These are phyloP conservation scores for Chymomyza costata DNA, from an alignment of 1,140 invertebrate genomes.

Conservation along the genomic window DNA sequence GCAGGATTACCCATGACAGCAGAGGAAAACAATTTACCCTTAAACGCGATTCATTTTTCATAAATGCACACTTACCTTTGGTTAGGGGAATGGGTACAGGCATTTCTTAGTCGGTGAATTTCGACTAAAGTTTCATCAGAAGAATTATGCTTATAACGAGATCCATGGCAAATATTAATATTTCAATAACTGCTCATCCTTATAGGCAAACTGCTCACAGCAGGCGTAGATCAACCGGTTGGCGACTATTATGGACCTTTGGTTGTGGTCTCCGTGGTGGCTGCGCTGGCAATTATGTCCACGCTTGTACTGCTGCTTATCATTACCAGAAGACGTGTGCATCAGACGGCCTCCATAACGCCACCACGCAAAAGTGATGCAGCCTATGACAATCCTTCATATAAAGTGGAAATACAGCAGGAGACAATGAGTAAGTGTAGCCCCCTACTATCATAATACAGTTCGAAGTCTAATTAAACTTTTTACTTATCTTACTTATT, in stretches of 20 bases:
- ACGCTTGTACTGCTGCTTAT: constrained; percentile 87
- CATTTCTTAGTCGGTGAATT: no score
- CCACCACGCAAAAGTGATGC: constrained; percentile 77
- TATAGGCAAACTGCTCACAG: constrained; percentile 80
- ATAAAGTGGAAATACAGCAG: constrained; percentile 94
- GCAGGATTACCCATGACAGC: no score
- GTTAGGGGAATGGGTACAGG: no score
- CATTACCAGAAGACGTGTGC: constrained; percentile 84
- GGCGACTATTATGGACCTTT: constrained; percentile 90
- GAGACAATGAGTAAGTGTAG: constrained; percentile 87
- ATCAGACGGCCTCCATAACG: constrained; percentile 82
- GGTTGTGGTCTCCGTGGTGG: constrained; percentile 90
- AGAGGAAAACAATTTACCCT: no score
- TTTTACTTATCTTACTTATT: no score
- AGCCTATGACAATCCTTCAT: constrained; percentile 94
- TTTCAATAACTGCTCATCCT: no score
- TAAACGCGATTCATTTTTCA: no score
- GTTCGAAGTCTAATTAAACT: neutral
- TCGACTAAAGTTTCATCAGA: no score
- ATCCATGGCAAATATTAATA: no score
- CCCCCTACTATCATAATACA: neutral
- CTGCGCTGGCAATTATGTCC: constrained; percentile 87
- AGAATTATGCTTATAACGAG: no score
- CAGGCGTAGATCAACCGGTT: constrained; percentile 73
- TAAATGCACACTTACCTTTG: no score